A percentile compares a stretch with the other conserved stretches of the same genome.
phyloP scores from a whole-genome alignment of 2,113 vertebrate species.

The Penelope pileata region DNA sequence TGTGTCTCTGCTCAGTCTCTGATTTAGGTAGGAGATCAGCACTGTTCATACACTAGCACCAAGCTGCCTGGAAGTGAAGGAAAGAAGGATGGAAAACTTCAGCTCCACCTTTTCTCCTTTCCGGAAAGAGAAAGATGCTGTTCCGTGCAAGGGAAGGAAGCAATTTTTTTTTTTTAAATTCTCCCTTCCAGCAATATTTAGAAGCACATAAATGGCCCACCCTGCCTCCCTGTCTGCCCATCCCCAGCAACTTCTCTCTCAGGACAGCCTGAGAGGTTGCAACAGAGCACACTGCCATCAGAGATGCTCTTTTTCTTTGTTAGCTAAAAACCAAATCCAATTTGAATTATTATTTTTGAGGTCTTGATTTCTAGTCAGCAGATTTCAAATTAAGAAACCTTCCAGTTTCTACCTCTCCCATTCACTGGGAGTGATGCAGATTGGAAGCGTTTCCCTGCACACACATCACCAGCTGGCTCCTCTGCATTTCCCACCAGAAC shows the following conservation, averaged over 20 bases:
- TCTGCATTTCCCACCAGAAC: not conserved
- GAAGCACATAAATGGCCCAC: not conserved
- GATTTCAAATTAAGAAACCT: not conserved
- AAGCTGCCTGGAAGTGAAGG: not conserved
- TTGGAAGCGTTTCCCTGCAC: fast-evolving
- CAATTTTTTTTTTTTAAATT: not conserved
- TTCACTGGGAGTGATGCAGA: fast-evolving
- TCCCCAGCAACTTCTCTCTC: not conserved
- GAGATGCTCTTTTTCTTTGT: not conserved
- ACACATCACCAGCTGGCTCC: not conserved
- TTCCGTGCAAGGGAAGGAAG: not conserved
- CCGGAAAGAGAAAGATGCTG: not conserved
- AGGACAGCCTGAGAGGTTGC: not conserved
- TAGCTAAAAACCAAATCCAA: not conserved
- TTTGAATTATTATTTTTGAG: not conserved
- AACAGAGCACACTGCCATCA: not conserved
- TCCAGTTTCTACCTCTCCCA: not conserved
- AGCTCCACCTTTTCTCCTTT: not conserved
- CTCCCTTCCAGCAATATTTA: not conserved
- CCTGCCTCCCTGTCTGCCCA: not conserved
- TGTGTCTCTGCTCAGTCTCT: not conserved
- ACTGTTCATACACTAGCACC: not conserved
- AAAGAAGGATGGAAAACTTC: not conserved
- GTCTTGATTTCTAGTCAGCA: not conserved
- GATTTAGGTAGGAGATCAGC: not conserved